Evolutionary conservation across 30 jellyfish, hydroid and myxozoan genomes (phyloP).

Genomic region (Haliclystus octoradiatus): DNA sequence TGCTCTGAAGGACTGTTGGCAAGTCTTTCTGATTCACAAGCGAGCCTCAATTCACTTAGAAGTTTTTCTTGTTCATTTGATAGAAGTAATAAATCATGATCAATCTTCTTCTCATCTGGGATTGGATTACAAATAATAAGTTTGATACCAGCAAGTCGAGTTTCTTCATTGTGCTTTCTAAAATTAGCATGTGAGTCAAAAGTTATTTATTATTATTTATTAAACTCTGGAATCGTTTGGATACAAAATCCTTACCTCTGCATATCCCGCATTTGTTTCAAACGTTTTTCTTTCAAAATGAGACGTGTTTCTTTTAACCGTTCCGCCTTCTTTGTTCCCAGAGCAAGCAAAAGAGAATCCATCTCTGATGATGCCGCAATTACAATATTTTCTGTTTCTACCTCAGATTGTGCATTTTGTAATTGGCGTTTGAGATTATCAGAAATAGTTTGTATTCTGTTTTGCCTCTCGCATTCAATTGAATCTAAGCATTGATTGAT

Average conservation of each 20-base stretch:
- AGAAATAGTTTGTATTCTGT: slow-evolving; percentile 28
- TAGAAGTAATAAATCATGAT: slow-evolving; percentile 38
- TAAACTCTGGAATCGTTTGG: too few species aligned
- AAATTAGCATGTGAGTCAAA: neutral
- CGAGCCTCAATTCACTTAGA: slow-evolving; percentile 53
- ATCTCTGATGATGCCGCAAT: slow-evolving; percentile 53
- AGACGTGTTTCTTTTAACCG: slow-evolving; percentile 39
- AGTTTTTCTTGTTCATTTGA: slow-evolving; percentile 76
- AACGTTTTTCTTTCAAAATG: slow-evolving; percentile 44
- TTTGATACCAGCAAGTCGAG: slow-evolving; percentile 77
- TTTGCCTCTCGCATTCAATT: slow-evolving; percentile 41
- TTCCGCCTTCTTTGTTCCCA: slow-evolving; percentile 41
- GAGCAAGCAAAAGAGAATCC: slow-evolving; percentile 41
- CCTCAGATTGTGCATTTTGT: slow-evolving; percentile 8
- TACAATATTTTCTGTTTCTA: slow-evolving; percentile 54
- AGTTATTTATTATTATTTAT: too few species aligned
- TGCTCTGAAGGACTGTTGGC: slow-evolving; percentile 18
- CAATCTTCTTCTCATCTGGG: slow-evolving; percentile 67
- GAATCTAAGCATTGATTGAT: slow-evolving; percentile 54
- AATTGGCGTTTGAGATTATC: slow-evolving; percentile 24
- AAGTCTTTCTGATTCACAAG: slow-evolving; percentile 63
- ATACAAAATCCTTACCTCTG: slow-evolving; percentile 60
- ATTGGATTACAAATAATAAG: slow-evolving; percentile 33
- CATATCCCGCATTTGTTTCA: slow-evolving; percentile 47
- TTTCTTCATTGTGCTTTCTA: slow-evolving; percentile 70